Base-by-base conservation (phyloP, 2,113 vertebrate genomes). In the Pyrgilauda ruficollis region DNA sequence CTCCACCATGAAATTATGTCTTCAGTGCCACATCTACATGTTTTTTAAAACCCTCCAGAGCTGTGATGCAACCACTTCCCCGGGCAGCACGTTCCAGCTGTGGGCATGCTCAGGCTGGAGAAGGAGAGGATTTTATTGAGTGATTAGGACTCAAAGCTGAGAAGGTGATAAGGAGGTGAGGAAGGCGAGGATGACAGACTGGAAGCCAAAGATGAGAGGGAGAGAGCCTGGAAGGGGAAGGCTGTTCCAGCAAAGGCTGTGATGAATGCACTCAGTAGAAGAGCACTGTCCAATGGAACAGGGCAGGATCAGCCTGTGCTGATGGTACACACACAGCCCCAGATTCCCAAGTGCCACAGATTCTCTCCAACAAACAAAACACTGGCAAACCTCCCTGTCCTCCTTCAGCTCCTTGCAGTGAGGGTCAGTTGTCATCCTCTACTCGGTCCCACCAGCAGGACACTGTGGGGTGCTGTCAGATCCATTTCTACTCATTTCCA, bases 221-320 rank as follows among this genome's bases (percentile, higher is more conserved):
- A 31, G 31, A 53, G 52, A 68, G 33, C 59, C 50, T 52, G 41
- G 70, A 59, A 94, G 58, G 66, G 44, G 22, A 85, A 55, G 61
- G 44, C 35, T 78, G 64, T 13, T 64, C 70, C 74, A 49, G 79
- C 56, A 85, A 70, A 85, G 50, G 52, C 39, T 72, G 47, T 3
- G 7, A 56, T 76, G 55, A 81, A 33, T 1, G 5, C 0, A 0
- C 30, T 61, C 69, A n/a, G 28, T 0, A 53, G 27, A 37, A 59
- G 19, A 73, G 58, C 43, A 43, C 12, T 6, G 0, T 2, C 10
- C 10, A 67, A 75, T 23, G 56, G 62, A 90, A 35, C 4, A 23
- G 46, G n/a, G 50, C 64, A 77, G 80, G 31, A 68, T 11, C 47
- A 79, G 4, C 15, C 70, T 50, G 33, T 81, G 82, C 73, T 77